Base-by-base conservation (phyloP, 2,797 vertebrate genomes). In the Coendou prehensilis region DNA sequence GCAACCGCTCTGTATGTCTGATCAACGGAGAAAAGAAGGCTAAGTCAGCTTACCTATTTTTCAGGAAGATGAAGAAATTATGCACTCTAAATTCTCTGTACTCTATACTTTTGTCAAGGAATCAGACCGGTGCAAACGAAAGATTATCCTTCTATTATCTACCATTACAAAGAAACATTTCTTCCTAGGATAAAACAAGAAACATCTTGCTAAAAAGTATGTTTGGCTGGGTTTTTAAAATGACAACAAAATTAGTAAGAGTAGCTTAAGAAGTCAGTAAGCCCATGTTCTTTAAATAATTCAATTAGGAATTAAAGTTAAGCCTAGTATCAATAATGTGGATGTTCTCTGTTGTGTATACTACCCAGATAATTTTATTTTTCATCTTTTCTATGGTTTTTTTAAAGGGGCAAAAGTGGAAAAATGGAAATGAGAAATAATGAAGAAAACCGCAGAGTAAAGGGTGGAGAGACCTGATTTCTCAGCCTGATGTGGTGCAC, bases 261-360 rank as follows among this genome's bases (percentile, higher is more conserved):
- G 14, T 37, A 71, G 30, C 11, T 94, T 22, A 82, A 89, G 80
- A 87, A 26, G 14, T 86, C 52, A 80, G 2, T 52, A 57, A 89
- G 28, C 82, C 9, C 23, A 78, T 71, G 9, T 80, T 89, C 47
- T 76, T 93, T 33, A 89, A 94, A 67, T 87, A 73, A 84, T 73
- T 96, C 57, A 80, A 54, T 26, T 63, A 79, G 78, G 54, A 90
- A 81, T 71, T 78, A 75, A 71, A 26, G 5, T 50, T 80, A 96
- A 64, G 37, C 52, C 26, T 69, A 41, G 45, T 57, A 47, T 17
- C 93, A 33, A 86, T 47, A 87, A 82, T 47, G 6, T 33, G 54
- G 18, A 20, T 45, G n/a, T 87, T 84, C 76, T 64, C 33, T 85
- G 13, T 47, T 86, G 4, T 88, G 52, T 33, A 56, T 33, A n/a